A percentile compares a stretch with the other conserved stretches of the same genome.
Evolutionary conservation across 2,113 vertebrate genomes (phyloP).

Genomic region (Vulpes vulpes): DNA sequence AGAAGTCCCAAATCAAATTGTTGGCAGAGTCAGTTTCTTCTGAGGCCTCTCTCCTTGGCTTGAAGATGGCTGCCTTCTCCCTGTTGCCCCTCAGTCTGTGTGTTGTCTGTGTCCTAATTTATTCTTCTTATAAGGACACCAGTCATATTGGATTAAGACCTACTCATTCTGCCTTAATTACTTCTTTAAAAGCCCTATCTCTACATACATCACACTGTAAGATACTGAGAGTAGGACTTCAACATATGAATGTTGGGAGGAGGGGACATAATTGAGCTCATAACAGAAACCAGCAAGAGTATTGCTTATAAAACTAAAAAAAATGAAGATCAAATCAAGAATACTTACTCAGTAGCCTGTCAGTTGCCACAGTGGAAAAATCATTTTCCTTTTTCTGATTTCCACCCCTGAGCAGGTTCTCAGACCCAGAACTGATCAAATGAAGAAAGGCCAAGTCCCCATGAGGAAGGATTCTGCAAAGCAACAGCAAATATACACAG

Average conservation of each 20-base stretch:
- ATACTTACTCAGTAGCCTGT: background rate
- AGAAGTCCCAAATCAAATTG: background rate
- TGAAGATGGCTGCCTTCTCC: background rate
- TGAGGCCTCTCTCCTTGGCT: background rate
- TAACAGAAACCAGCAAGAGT: background rate
- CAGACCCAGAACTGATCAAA: background rate
- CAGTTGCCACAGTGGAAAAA: background rate
- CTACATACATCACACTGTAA: slow-evolving; percentile 5
- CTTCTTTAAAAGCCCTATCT: slow-evolving; percentile 17
- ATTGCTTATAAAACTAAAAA: background rate
- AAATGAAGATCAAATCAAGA: background rate
- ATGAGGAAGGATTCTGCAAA: background rate
- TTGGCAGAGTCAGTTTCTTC: background rate
- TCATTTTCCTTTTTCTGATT: background rate
- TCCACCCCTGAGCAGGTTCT: background rate
- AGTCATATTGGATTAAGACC: background rate
- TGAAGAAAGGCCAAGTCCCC: background rate
- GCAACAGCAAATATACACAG: background rate
- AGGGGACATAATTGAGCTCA: background rate
- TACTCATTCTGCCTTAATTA: slow-evolving; percentile 18
- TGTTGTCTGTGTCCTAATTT: slow-evolving; percentile 22
- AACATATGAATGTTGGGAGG: background rate
- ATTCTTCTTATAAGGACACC: background rate
- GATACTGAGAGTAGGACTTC: background rate
- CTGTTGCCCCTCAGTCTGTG: background rate